Percentiles rank a stretch among this genome's conserved stretches.
Conservation (phyloP, 2,888 invertebrate genomes). For the Andrena praecox region DNA sequence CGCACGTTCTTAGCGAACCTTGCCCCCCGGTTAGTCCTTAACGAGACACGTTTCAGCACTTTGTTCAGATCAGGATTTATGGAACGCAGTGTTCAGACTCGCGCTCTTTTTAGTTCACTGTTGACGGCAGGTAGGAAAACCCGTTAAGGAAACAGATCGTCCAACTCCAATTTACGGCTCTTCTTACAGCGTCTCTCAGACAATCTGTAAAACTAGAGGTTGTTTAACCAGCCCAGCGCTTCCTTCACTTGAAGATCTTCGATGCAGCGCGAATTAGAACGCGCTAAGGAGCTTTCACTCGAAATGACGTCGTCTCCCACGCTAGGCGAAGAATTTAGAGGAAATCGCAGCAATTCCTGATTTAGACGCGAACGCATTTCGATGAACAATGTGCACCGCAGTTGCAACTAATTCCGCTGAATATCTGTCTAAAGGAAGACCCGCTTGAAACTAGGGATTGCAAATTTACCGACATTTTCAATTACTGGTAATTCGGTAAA, state of each 20-base stretch:
- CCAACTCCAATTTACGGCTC: neutral
- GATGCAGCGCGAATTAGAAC: no score
- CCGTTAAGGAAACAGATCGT: neutral
- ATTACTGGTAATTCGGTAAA: no score
- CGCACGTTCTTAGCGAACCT: neutral
- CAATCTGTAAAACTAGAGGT: no score
- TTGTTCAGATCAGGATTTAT: slow-evolving; percentile 46
- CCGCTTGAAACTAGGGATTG: neutral
- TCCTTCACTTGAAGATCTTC: no score
- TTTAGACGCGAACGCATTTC: no score
- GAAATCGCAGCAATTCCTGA: no score
- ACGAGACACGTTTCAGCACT: slow-evolving; percentile 28
- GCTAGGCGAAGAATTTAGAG: no score
- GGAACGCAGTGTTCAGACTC: neutral
- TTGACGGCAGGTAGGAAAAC: neutral
- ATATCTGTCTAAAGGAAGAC: neutral
- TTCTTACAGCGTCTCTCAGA: neutral
- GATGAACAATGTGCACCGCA: no score
- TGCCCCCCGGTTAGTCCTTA: neutral
- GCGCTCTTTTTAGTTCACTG: neutral
- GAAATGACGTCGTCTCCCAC: no score
- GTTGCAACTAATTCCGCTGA: neutral
- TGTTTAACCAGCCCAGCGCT: no score
- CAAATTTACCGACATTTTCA: no score
- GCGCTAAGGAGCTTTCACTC: no score